Evolutionary conservation across 2,888 invertebrate species (phyloP), one percentile per base, ranked within the genome.

Genomic region (Antheraea assamensis): DNA sequence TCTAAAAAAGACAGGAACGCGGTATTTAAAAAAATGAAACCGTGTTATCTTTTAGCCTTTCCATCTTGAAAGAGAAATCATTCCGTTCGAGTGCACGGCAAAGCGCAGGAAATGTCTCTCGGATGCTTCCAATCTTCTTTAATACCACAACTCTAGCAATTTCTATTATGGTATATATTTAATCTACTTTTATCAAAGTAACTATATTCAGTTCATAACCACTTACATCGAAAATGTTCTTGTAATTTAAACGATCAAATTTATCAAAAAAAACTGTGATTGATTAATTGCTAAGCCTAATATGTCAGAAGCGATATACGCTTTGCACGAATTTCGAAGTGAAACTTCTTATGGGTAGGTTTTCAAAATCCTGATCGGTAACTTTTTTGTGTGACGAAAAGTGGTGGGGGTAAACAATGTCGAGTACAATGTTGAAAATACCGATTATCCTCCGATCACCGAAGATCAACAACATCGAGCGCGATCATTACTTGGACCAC

Each of bases 81-180:
- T 64, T 64, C 61, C 30, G 27, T 17, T 17, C 30, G 61, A 64
- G 17, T 64, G 61, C 27, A 64, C 61, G 61, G 27, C 17, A 64
- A 64, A 64, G 61, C 61, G 17, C 61, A 64, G 30, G 61, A 64
- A 64, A 64, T 64, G 30, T 64, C 27, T 30, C 58, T 5, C 61
- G 61, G 61, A 64, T 64, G 61, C 15, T 27, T 64, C 61, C 61
- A 64, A 64, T 64, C 17, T 64, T 64, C 17, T 30, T 64, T 64
- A 64, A 27, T 30, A 64, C 61, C 61, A 30, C 61, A 64, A 64
- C 17, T 64, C 30, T 5, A 15, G 30, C 30, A 30, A 30, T 61
- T 64, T 30, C 27, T 64, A 64, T 64, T 30, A 17, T 64, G 19
- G 15, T 27, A 61, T 58, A 58, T 24, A 58, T 64, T 64, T 64